Conservation (phyloP, 1,140 invertebrate species). For the Bathynomus jamesi region DNA sequence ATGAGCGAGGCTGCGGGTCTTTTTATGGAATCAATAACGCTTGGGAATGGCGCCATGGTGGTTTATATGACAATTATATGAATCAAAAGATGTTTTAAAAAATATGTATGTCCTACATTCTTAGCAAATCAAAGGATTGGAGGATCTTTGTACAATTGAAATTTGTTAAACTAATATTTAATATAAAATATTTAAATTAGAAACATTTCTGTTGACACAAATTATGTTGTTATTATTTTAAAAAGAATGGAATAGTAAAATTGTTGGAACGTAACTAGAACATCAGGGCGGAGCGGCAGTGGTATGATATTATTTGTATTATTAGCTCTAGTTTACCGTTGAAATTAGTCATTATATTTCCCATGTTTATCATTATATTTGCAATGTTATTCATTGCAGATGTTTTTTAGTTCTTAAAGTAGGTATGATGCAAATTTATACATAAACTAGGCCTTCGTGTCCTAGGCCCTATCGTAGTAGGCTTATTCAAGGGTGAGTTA, state of each 20-base stretch:
- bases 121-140: too few species aligned
- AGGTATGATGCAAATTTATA: not conserved
- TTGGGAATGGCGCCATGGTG: conserved; percentile 35
- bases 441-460: not conserved
- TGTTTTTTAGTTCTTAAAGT: not conserved
- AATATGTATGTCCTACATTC: not conserved
- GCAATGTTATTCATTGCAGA: conserved; percentile 10
- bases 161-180: too few species aligned
- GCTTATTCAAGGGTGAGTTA: too few species aligned
- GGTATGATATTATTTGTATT: conserved; percentile 30
- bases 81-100: not conserved
- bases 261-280: conserved; percentile 37
- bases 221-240: too few species aligned
- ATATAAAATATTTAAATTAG: too few species aligned
- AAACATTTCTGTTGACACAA: too few species aligned
- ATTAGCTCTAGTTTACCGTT: conserved; percentile 17
- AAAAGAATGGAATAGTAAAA: not conserved
- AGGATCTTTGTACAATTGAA: too few species aligned
- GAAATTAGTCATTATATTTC: not conserved
- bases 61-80: conserved; percentile 7
- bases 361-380: conserved; percentile 5
- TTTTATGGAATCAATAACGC: conserved; percentile 39
- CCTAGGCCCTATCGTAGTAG: too few species aligned
- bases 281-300: conserved; percentile 30
- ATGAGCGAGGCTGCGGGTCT: conserved; percentile 30